Evolutionary conservation across 2,113 vertebrate species (phyloP).

Genomic region (Pandion haliaetus): DNA sequence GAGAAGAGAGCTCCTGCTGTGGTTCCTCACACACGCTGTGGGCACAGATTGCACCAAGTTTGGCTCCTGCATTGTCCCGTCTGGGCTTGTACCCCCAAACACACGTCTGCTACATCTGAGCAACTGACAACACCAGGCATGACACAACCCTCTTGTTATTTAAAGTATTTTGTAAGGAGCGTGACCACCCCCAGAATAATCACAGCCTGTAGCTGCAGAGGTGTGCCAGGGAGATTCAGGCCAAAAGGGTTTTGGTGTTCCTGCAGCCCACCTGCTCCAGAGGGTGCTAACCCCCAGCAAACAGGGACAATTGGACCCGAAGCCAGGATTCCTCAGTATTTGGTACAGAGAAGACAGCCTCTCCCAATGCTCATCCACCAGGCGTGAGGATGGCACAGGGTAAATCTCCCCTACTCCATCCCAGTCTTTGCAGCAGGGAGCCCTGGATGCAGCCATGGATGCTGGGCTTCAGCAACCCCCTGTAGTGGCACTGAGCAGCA

Average conservation of each 20-base stretch:
- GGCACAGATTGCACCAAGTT: not conserved
- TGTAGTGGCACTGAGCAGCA: not conserved
- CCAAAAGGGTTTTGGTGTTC: accelerated
- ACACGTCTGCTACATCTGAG: not conserved
- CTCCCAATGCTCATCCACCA: accelerated
- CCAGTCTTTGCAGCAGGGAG: not conserved
- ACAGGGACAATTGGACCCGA: not conserved
- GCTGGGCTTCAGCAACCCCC: not conserved
- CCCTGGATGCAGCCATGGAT: not conserved
- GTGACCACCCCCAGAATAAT: not conserved
- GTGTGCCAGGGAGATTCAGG: not conserved
- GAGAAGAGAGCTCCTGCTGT: not conserved
- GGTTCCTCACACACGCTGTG: accelerated
- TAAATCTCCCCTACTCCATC: not conserved
- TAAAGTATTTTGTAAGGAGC: not conserved
- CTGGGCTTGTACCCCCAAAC: not conserved
- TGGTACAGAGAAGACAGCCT: not conserved
- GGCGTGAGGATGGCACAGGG: accelerated
- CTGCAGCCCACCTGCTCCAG: not conserved
- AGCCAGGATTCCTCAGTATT: not conserved
- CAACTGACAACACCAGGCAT: accelerated
- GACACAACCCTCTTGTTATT: not conserved
- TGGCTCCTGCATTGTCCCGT: not conserved
- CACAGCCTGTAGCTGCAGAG: not conserved
- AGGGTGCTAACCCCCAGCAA: not conserved